These are phyloP conservation scores for Hozukius guyotensis DNA, from an alignment of 2,797 vertebrate species.

Conservation along the genomic window DNA sequence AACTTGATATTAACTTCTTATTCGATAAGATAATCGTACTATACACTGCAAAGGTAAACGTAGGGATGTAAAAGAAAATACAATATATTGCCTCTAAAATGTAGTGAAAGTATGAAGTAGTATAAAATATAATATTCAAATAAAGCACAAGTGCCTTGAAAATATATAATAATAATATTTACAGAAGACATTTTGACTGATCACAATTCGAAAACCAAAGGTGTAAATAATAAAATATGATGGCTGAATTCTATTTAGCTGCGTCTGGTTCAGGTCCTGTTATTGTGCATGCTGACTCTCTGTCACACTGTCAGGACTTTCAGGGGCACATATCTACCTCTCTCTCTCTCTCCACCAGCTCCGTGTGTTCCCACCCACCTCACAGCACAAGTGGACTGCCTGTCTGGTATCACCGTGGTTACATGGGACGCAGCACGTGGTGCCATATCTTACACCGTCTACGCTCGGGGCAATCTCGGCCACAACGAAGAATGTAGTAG, in stretches of 20 bases:
- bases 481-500: slow-evolving; percentile 45
- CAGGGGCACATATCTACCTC: background rate
- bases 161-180: background rate
- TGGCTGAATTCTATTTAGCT: background rate
- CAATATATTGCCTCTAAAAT: background rate
- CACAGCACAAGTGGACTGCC: slow-evolving; percentile 60
- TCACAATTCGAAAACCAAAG: no score
- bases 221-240: background rate
- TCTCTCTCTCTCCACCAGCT: slow-evolving; percentile 57
- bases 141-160: background rate
- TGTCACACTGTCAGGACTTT: no score
- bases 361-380: slow-evolving; percentile 78
- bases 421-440: slow-evolving; percentile 73
- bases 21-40: background rate
- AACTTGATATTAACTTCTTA: background rate
- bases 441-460: slow-evolving; percentile 70
- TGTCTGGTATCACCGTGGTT: slow-evolving; percentile 64
- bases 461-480: slow-evolving; percentile 59
- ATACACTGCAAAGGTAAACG: background rate
- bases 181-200: background rate
- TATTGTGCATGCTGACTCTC: no score
- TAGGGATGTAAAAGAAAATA: background rate
- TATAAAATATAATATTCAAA: background rate
- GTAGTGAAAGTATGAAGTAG: background rate
- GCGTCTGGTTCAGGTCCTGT: background rate